Evolutionary conservation across 2,797 vertebrate species (phyloP), one percentile per base, ranked within the genome.

Genomic region (Siniperca scherzeri): DNA sequence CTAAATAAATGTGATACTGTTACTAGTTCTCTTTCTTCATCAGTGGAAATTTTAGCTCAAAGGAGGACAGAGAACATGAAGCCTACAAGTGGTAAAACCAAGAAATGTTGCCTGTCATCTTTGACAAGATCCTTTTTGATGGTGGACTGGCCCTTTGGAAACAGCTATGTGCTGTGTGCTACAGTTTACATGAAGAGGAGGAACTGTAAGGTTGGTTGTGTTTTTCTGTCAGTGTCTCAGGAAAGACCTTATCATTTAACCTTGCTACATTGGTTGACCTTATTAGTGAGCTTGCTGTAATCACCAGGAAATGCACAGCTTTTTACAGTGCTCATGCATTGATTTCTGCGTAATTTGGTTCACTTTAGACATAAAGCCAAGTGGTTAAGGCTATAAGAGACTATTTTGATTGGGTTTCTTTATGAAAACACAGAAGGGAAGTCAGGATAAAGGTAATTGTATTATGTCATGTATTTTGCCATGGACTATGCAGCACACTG

Each of bases 221-320:
- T 48, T 74, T 68, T 36, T 48, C 55, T 36, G 44, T 60, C 42
- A 44, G 21, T 38, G 21, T 84, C 71, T 74, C 52, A 70, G 22
- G 3, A 77, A 79, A 81, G 44, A 81, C 70, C 68, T 84, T 69
- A 86, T 88, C 76, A 80, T 87, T 88, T 88, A 85, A 90, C 85
- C 74, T 82, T 64, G 65, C 62, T 68, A 27, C 67, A 64, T 1
- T 48, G 70, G 36, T 25, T 88, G 72, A 85, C 80, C 80, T 86
- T 86, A 77, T 91, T 87, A 86, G 57, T 67, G 66, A 69, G 48
- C 30, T 52, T 56, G 61, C 27, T 77, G 48, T 77, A 78, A 88
- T 90, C 78, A 86, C 70, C 59, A 87, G 81, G 69, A 87, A 91
- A 88, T 79, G 70, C 48, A 59, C 1, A 33, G 17, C 27, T 70